Conservation (phyloP, 2,113 vertebrate species). For the Vidua chalybeata region DNA sequence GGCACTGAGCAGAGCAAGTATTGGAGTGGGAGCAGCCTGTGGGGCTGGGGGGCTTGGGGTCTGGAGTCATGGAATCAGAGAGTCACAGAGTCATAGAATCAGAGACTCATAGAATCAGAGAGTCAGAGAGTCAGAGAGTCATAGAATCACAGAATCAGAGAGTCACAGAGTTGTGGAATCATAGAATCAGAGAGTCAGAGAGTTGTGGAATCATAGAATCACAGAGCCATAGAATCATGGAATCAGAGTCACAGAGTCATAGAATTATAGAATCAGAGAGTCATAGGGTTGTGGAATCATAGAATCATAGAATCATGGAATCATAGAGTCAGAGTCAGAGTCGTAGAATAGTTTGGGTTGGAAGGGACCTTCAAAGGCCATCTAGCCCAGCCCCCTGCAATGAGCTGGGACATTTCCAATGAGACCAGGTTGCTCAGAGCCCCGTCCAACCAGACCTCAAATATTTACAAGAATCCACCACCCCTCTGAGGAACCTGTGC, state of each 20-base stretch:
- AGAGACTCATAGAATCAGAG: not conserved
- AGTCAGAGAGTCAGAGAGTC: no score
- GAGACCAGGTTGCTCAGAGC: not conserved
- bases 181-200: no score
- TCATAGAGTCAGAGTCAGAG: no score
- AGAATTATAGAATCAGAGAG: not conserved
- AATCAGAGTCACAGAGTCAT: not conserved
- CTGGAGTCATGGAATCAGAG: not conserved
- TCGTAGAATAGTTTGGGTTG: not conserved
- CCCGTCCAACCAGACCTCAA: not conserved
- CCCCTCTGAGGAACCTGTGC: not conserved
- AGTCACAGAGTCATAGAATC: not conserved
- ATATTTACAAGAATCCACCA: not conserved
- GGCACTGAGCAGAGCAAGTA: not conserved
- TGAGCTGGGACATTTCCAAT: not conserved
- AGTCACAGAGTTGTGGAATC: rapidly evolving
- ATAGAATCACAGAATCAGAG: rapidly evolving
- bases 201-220: rapidly evolving
- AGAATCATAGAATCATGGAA: rapidly evolving
- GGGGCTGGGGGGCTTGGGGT: not conserved
- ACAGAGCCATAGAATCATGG: not conserved
- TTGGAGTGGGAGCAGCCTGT: not conserved
- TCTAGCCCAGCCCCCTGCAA: not conserved
- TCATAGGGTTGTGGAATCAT: rapidly evolving
- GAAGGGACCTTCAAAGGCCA: not conserved